Percentiles rank a stretch among this genome's conserved stretches.
Evolutionary conservation across 2,888 invertebrate genomes (phyloP).

Genomic region (Drosophila nigritarsus): DNA sequence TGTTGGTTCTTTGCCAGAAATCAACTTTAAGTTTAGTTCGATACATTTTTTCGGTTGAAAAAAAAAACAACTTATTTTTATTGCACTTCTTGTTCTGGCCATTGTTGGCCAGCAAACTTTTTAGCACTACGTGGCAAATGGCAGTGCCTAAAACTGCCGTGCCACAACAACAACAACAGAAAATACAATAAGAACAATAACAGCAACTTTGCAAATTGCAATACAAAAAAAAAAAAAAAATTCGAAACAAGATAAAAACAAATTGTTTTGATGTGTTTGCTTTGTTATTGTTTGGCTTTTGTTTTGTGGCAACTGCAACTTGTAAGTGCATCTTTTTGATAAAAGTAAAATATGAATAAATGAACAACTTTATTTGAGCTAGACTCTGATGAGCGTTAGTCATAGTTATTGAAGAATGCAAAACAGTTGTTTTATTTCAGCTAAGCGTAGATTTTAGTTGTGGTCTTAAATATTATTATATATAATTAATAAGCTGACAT

Average conservation of each 20-base stretch:
- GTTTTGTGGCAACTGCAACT: not conserved
- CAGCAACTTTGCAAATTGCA: conserved; percentile 18
- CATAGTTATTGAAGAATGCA: not conserved
- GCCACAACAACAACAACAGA: conserved; percentile 11
- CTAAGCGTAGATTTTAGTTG: not conserved
- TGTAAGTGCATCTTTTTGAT: not conserved
- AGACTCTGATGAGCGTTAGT: too few species aligned
- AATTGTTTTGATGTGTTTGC: conserved; percentile 16
- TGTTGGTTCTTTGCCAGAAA: conserved; percentile 15
- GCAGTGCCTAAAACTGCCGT: conserved; percentile 18
- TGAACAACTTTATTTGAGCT: too few species aligned
- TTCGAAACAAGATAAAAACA: conserved; percentile 16
- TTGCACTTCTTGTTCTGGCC: conserved; percentile 30
- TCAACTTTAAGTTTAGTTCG: conserved; percentile 52
- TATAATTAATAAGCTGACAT: not conserved
- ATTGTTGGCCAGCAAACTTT: conserved; percentile 32
- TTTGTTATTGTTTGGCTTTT: conserved; percentile 5
- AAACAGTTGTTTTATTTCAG: not conserved
- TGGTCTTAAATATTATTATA: not conserved
- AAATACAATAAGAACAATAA: conserved; percentile 12
- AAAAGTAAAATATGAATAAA: not conserved
- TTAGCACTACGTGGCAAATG: conserved; percentile 30
- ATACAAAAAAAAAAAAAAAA: conserved; percentile 7
- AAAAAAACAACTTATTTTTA: conserved; percentile 48
- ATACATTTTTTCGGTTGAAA: conserved; percentile 14